Evolutionary conservation across 2,113 vertebrate genomes (phyloP), one percentile per base, ranked within the genome.

Genomic region (Actenoides lindsayi): DNA sequence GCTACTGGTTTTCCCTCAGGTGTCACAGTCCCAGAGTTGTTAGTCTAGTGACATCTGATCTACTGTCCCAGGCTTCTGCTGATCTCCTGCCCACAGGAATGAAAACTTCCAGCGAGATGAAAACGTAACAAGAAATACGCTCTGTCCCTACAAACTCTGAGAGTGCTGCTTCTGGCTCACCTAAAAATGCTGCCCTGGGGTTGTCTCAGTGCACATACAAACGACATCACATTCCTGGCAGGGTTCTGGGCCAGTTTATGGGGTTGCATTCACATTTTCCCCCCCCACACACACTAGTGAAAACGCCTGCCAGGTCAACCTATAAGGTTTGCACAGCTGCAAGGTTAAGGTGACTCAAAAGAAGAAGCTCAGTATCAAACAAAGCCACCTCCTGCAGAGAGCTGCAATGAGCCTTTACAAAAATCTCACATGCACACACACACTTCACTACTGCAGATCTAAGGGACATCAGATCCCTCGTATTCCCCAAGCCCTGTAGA

Each of bases 171-270:
- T 51, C 30, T 82, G 25, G 16, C 48, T 92, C 63, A 57, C 37
- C 41, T 83, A 15, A 57, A 89, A 39, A 56, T 37, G 21, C n/a
- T 86, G 3, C 17, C 6, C 21, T 62, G 19, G 57, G 44, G 8
- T 77, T 77, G 14, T 59, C 27, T 57, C 37, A 16, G 54, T 25
- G 27, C 37, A 24, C 7, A 24, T 44, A 27, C 1, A 35, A 59
- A 48, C 51, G 37, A 23, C 4, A 54, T 16, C n/a, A 53, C 0
- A 0, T 56, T 71, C 11, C 35, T 79, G 51, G 23, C 19, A 28
- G 28, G 7, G 18, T 56, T 83, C 48, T 69, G 33, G 19, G 27
- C 17, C 63, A 28, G 16, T 64, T 78, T 64, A 13, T 60, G 35
- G 42, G 16, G 6, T 10, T 64, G 30, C 25, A 19, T 35, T 76